phyloP scores from a whole-genome alignment of 2,113 vertebrate species.

The Plotosus lineatus region DNA sequence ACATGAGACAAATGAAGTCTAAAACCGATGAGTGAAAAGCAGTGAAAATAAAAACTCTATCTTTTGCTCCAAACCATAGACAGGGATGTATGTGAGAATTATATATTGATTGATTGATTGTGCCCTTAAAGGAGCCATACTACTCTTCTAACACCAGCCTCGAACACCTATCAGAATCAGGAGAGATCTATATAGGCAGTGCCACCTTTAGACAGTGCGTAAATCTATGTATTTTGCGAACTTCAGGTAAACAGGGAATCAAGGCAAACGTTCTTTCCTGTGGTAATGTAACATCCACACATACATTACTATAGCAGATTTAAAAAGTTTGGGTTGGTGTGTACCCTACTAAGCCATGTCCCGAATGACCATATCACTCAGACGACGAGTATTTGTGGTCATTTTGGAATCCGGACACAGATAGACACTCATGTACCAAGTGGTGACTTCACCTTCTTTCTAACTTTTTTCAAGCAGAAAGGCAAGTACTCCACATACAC shows the following conservation, averaged over 20 bases:
- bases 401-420: neutral
- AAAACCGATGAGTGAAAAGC: too few species aligned
- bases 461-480: conserved; percentile 81
- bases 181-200: too few species aligned
- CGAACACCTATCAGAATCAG: too few species aligned
- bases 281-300: neutral
- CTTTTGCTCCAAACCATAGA: too few species aligned
- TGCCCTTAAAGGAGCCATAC: too few species aligned
- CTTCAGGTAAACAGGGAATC: neutral
- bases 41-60: too few species aligned
- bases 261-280: neutral
- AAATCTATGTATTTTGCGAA: too few species aligned
- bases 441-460: conserved; percentile 25
- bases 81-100: too few species aligned
- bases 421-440: neutral
- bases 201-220: too few species aligned
- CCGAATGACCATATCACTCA: neutral
- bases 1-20: too few species aligned
- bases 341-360: neutral
- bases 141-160: too few species aligned
- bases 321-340: neutral
- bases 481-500: conserved; percentile 85
- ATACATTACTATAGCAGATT: neutral
- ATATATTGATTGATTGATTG: too few species aligned
- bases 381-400: neutral